Base-by-base conservation (phyloP, 2,113 vertebrate genomes). In the Odontophorus gujanensis region DNA sequence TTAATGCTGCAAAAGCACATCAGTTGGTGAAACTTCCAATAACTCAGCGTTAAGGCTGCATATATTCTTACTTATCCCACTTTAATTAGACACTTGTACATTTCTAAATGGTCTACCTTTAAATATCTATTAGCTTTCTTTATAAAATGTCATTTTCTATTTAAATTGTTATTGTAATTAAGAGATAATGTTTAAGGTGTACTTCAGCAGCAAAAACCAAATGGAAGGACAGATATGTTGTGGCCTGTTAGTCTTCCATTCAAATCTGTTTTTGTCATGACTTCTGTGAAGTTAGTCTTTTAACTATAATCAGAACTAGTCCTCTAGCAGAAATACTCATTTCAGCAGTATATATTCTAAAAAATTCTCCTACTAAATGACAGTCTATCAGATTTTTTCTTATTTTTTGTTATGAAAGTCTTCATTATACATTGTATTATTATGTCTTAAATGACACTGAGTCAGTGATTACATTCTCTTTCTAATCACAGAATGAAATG, bases 391-490 rank as follows among this genome's bases (percentile, higher is more conserved):
- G 55, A 18, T 0, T 25, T 76, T 73, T 73, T 47, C 30, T 66
- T 28, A 2, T 36, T 86, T 77, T 69, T 82, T 8, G 66, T 47
- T 36, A 20, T 11, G 57, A 57, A 91, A 32, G 3, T 73, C 5
- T 76, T 90, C 4, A 32, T 11, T 83, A 2, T 22, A 22, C 1
- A 2, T 1, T 6, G 0, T 34, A 36, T 86, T 34, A 36, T 86
- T 72, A 22, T 61, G 0, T 79, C 84, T 90, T n/a, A 0, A 0
- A 36, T 73, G 9, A 15, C 9, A 45, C 21, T 59, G 45, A 58
- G 74, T 21, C 28, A 84, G 34, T 63, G 24, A 63, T 40, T 80
- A 21, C 22, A 34, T 81, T 90, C 10, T 51, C 36, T 40, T 50
- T 83, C 40, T 66, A 90, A 59, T 90, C 50, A n/a, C 28, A 47